These are phyloP conservation scores for Punctoribates punctum DNA, from an alignment of 2,888 invertebrate species.

Conservation along the genomic window DNA sequence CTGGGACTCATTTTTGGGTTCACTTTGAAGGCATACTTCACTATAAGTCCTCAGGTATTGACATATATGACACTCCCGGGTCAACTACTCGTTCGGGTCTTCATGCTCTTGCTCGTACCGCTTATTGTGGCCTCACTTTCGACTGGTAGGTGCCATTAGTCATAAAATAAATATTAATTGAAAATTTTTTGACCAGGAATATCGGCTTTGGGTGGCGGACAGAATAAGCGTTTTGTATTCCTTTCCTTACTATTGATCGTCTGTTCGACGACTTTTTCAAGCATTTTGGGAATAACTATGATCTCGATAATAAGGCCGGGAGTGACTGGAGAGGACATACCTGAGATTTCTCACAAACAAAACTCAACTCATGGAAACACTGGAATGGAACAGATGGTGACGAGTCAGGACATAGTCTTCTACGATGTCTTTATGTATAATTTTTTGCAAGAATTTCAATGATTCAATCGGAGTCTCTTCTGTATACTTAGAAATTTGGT, in stretches of 20 bases:
- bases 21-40: background rate
- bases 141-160: background rate
- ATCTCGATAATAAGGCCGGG: conserved; percentile 24
- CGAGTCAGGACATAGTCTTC: background rate
- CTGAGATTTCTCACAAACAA: background rate
- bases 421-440: background rate
- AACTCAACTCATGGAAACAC: background rate
- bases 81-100: background rate
- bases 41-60: background rate
- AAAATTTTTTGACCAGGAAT: background rate
- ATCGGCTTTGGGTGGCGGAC: background rate
- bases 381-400: background rate
- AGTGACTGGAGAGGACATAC: background rate
- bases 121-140: background rate
- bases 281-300: background rate
- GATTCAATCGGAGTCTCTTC: too few species aligned
- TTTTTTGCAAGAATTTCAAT: too few species aligned
- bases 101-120: background rate
- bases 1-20: conserved; percentile 1
- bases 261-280: background rate
- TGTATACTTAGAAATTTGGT: conserved; percentile 25
- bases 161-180: background rate
- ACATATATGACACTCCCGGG: conserved; percentile 10
- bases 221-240: conserved; percentile 8
- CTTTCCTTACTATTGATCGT: conserved; percentile 13